Base-by-base conservation (phyloP, 2,888 invertebrate genomes). In the Tridacna gigas region DNA sequence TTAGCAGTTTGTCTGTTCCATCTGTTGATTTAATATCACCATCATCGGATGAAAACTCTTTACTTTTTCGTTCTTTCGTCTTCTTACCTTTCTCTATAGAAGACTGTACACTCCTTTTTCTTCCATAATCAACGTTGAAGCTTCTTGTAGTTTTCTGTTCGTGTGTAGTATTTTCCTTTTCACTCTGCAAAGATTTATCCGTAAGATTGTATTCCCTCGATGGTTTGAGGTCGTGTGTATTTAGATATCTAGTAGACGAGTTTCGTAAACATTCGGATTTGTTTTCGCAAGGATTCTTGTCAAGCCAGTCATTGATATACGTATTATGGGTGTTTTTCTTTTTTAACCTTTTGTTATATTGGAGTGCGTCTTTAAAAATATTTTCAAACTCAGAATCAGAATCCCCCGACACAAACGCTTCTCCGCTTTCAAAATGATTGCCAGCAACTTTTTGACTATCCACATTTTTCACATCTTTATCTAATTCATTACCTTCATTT, bases 341-440 rank as follows among this genome's bases (percentile, higher is more conserved):
- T 15, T 20, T 56, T 20, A 56, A 56, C 3, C 45, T 13, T n/a
- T 15, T 67, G 20, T 67, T 67, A 37, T 45, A 67, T 3, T 67
- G 9, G 2, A 67, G 9, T 7, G 71, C 71, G 26, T 71, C 66
- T 3, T 47, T 26, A 20, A 67, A 77, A 11, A 67, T 48, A 15
- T 51, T 18, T 3, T 77, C 77, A 51, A 56, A 69, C 26, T 69
- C 77, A 20, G 69, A 48, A 56, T 77, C 77, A 13, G 77, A 65
- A 7, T 75, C 71, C 45, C 11, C 45, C 18, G 13, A 18, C 26
- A 25, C 9, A 25, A 37, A 37, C 3, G 37, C 7, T 2, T 37
- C 3, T 7, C 7, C 37, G 7, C 37, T 7, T 66, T 45, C 45
- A 20, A n/a, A 28, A 45, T 67, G 7, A 4, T 37, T 67, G 67